A percentile compares a stretch with the other conserved stretches of the same genome.
phyloP scores from a whole-genome alignment of 2,797 vertebrate genomes.

The Simalia tracyae region DNA sequence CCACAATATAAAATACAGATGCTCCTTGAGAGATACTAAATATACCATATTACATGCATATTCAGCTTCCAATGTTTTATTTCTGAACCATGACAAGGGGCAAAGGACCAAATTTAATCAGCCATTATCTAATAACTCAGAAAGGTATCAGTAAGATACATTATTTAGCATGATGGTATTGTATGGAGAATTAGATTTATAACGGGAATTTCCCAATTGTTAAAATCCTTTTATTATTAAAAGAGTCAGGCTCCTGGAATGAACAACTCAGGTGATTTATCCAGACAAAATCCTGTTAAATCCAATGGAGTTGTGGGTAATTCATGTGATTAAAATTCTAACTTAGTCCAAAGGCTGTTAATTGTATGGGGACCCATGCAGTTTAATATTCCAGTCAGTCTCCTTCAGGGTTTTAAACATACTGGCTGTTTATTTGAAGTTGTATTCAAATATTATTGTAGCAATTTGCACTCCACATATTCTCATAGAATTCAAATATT shows the following conservation, averaged over 20 bases:
- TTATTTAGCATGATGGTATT: not conserved
- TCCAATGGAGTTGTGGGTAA: not conserved
- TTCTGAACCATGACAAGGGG: slow-evolving; percentile 33
- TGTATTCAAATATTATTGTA: not conserved
- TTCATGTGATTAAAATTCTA: not conserved
- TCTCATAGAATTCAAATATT: not conserved
- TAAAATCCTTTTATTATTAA: not conserved
- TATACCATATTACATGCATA: slow-evolving; percentile 24
- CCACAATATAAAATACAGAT: slow-evolving; percentile 47
- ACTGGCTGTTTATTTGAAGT: not conserved
- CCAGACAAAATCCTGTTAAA: not conserved
- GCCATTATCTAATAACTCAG: slow-evolving; percentile 37
- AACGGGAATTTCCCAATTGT: slow-evolving; percentile 1
- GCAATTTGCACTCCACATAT: not conserved
- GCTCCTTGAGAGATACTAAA: slow-evolving; percentile 44
- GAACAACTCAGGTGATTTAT: not conserved
- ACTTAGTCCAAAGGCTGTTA: not conserved
- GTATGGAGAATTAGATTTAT: slow-evolving; percentile 6
- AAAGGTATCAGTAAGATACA: not conserved
- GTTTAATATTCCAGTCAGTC: not conserved
- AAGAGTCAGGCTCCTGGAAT: not conserved
- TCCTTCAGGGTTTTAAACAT: not conserved
- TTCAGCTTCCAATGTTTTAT: slow-evolving; percentile 56
- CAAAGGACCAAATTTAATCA: slow-evolving; percentile 22
- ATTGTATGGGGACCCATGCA: not conserved